Percentiles rank a stretch among this genome's conserved stretches.
phyloP scores from a whole-genome alignment of 2,888 invertebrate genomes.

The Rhagonycha fulva region DNA sequence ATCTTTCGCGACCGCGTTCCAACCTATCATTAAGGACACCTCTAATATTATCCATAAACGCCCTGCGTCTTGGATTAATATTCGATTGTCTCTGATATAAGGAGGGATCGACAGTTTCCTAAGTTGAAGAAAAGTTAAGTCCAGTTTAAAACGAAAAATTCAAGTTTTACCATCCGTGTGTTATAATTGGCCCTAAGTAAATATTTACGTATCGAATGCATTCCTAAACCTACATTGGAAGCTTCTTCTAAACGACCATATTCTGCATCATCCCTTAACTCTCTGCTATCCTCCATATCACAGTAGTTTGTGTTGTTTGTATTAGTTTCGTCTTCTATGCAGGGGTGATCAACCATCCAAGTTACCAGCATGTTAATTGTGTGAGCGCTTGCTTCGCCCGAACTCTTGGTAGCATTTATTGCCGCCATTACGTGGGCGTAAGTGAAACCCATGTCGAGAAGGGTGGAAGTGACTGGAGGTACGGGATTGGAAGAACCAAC shows the following conservation, averaged over 20 bases:
- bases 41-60: constrained; percentile 45
- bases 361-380: constrained; percentile 64
- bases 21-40: constrained; percentile 46
- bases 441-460: constrained; percentile 68
- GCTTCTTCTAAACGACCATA: background rate
- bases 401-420: constrained; percentile 57
- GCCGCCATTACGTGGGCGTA: constrained; percentile 62
- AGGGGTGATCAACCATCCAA: constrained; percentile 69
- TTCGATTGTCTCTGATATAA: constrained; percentile 30
- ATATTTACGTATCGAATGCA: constrained; percentile 2
- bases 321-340: constrained; percentile 43
- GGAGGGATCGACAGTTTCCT: background rate
- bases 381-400: constrained; percentile 51
- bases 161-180: background rate
- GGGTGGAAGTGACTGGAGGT: constrained; percentile 59
- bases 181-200: background rate
- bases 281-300: background rate
- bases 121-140: background rate
- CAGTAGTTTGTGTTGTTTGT: background rate
- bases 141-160: background rate
- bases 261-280: background rate
- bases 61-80: constrained; percentile 38
- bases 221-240: background rate
- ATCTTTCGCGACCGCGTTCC: constrained; percentile 48
- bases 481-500: constrained; percentile 42